Percentiles rank a stretch among this genome's conserved stretches.
These are phyloP conservation scores for Hirudo medicinalis DNA, from an alignment of 1,140 invertebrate species.

Conservation along the genomic window DNA sequence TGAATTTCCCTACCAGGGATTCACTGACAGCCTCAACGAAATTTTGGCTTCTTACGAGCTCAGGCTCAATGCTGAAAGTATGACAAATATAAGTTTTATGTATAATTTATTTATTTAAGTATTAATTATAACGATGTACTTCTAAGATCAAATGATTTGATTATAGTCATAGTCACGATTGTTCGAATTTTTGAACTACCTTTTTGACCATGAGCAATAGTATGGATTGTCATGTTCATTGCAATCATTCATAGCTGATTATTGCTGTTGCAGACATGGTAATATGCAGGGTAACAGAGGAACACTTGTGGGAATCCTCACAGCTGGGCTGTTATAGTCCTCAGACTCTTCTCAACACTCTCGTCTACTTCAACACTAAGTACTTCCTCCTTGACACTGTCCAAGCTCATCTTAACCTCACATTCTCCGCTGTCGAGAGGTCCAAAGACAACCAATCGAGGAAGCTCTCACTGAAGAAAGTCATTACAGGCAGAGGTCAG, in stretches of 20 bases:
- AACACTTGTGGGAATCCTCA: constrained; percentile 20
- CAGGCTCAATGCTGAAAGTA: constrained; percentile 14
- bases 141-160: no score
- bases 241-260: no score
- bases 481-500: not conserved
- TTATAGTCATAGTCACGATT: no score
- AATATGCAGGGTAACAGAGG: constrained; percentile 22
- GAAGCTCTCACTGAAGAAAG: not conserved
- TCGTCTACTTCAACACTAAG: constrained; percentile 22
- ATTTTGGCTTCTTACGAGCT: constrained; percentile 16
- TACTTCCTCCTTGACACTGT: constrained; percentile 16
- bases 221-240: no score
- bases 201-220: no score
- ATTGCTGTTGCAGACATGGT: not conserved
- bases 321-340: constrained; percentile 19
- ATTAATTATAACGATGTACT: no score
- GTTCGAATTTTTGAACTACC: no score
- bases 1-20: constrained; percentile 14
- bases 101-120: no score
- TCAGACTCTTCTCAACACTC: constrained; percentile 18
- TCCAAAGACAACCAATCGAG: not conserved
- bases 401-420: constrained; percentile 16
- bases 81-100: no score
- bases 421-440: constrained; percentile 10
- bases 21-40: constrained; percentile 15